Conservation (phyloP, 2,888 invertebrate genomes). For the Oeneis ivallda region DNA sequence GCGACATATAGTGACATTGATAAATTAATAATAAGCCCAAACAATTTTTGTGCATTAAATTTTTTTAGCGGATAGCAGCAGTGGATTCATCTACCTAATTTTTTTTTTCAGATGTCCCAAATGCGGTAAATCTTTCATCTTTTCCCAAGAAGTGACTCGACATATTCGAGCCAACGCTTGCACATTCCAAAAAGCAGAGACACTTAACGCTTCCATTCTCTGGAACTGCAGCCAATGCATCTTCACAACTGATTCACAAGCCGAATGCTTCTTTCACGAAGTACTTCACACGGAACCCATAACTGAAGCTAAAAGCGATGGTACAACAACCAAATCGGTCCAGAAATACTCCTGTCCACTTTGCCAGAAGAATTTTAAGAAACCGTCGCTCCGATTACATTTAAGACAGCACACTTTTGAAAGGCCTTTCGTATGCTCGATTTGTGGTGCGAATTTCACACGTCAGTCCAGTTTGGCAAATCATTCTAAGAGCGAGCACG, state of each 20-base stretch:
- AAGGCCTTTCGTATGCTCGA: constrained; percentile 84
- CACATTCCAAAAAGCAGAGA: constrained; percentile 57
- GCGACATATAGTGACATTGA: too few species aligned
- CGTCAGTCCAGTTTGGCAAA: constrained; percentile 84
- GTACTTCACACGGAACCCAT: constrained; percentile 83
- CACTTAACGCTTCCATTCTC: constrained; percentile 52
- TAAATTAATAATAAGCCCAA: too few species aligned
- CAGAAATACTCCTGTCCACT: constrained; percentile 85
- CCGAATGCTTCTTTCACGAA: constrained; percentile 88
- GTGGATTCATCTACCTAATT: too few species aligned
- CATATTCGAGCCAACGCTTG: constrained; percentile 85
- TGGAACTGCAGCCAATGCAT: constrained; percentile 84
- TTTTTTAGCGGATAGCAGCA: too few species aligned
- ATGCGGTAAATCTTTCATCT: constrained; percentile 86
- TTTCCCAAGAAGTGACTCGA: constrained; percentile 87
- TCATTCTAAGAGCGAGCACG: constrained; percentile 82
- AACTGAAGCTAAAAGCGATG: constrained; percentile 49
- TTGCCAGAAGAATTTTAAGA: constrained; percentile 84
- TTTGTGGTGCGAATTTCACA: constrained; percentile 84
- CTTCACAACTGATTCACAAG: constrained; percentile 83
- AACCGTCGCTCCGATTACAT: constrained; percentile 85
- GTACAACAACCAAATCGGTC: constrained; percentile 48
- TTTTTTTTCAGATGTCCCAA: constrained; percentile 83
- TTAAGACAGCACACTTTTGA: constrained; percentile 88
- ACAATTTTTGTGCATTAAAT: too few species aligned